Percentiles rank a stretch among this genome's conserved stretches.
phyloP scores from a whole-genome alignment of 2,797 vertebrate species.

The Apogon talboti region DNA sequence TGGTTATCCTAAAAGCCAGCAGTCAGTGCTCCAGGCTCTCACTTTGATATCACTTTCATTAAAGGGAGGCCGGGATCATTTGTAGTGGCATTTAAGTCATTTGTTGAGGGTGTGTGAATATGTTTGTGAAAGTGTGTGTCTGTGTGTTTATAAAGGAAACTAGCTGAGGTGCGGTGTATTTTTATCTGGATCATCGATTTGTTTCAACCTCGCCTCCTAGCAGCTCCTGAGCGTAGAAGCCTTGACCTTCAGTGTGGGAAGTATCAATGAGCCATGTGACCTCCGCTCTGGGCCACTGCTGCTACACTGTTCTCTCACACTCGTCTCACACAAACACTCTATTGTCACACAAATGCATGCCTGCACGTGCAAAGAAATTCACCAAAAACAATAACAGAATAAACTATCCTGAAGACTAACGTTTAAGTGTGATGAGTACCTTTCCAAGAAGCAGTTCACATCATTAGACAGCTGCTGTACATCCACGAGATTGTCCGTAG shows the following conservation, averaged over 20 bases:
- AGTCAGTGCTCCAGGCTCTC: conserved; percentile 56
- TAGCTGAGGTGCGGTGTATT: conserved; percentile 79
- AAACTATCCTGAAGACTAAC: not conserved
- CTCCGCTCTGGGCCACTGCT: conserved; percentile 67
- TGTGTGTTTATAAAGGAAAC: conserved; percentile 71
- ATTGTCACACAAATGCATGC: conserved; percentile 26
- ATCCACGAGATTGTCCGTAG: not conserved
- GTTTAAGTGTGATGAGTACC: conserved; percentile 26
- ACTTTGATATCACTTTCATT: conserved; percentile 80
- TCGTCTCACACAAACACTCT: conserved; percentile 6
- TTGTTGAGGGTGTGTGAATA: conserved; percentile 66
- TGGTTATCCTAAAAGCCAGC: conserved; percentile 71
- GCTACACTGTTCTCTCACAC: conserved; percentile 50
- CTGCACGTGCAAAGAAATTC: conserved; percentile 29
- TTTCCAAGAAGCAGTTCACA: not conserved
- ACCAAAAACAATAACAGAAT: not conserved
- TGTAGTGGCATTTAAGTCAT: conserved; percentile 76
- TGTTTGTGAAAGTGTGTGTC: conserved; percentile 59
- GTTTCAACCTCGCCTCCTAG: conserved; percentile 69
- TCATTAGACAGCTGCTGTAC: not conserved
- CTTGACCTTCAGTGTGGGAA: conserved; percentile 84
- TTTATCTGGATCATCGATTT: conserved; percentile 84
- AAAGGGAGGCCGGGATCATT: conserved; percentile 74
- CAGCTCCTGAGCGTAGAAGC: conserved; percentile 73
- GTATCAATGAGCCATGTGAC: conserved; percentile 77